Base-by-base conservation (phyloP, 2,113 vertebrate species). In the Oryzias woworae region DNA sequence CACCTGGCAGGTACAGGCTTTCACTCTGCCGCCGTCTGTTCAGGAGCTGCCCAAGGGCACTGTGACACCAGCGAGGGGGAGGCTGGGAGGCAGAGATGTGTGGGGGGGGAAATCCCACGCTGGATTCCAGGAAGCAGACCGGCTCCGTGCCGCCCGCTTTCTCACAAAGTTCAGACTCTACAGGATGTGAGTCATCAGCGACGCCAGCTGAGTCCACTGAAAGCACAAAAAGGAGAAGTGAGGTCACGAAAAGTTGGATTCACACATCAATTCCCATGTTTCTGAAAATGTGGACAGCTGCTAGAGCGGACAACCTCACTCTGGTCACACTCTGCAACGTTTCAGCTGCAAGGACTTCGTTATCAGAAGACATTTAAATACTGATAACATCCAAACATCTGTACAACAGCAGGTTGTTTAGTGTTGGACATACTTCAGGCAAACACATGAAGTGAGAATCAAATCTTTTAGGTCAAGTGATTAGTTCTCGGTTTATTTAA, bases 41-140 rank as follows among this genome's bases (percentile, higher is more conserved):
- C 4, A 8, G 20, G 17, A 13, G 12, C 28, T 16, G 65, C n/a
- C 49, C 23, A 60, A 62, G 31, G 77, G 62, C 50, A 31, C 56
- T 52, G 48, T n/a, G 73, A 61, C 45, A 28, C 13, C 44, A n/a
- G 6, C 13, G 3, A 7, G 14, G 4, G 36, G 52, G 6, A 4
- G 20, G 41, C 50, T 16, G 46, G 18, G 0, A 4, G 23, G 2
- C 4, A 18, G 10, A 14, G 24, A 1, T 2, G 45, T 1, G 24
- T 5, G n/a, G 13, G 4, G 14, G 48, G 71, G 71, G 54, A 12
- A 52, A 58, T 80, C 68, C 74, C 75, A 77, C 43, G 43, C 4
- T 63, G 63, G 65, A 85, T 88, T 87, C 79, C 87, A 83, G 85
- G 81, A 85, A 84, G 20, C 58, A 66, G 71, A 75, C 43, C 49